Percentiles rank a stretch among this genome's conserved stretches.
Conservation (phyloP, 2,797 vertebrate species). For the Aphelocoma californica region DNA sequence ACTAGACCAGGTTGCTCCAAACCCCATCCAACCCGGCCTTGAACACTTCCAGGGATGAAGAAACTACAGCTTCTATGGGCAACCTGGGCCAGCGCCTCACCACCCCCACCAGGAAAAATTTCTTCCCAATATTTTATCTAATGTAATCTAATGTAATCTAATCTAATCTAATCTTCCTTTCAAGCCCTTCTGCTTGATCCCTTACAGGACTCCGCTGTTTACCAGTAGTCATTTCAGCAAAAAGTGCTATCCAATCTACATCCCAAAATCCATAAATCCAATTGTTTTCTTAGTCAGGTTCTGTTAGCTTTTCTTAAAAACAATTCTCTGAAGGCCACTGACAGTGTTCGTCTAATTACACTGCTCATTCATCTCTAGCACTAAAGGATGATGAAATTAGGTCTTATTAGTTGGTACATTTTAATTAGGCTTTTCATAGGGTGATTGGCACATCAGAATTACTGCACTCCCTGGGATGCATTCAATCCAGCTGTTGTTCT, state of each 20-base stretch:
- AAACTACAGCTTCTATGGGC: neutral
- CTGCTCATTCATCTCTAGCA: neutral
- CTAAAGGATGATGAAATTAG: constrained; percentile 23
- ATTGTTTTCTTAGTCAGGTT: neutral
- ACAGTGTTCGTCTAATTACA: neutral
- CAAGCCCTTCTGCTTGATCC: neutral
- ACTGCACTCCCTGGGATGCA: neutral
- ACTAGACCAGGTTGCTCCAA: accelerated
- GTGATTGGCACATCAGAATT: neutral
- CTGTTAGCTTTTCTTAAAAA: neutral
- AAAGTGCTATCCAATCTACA: neutral
- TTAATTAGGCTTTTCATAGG: neutral
- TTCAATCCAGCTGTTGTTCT: neutral
- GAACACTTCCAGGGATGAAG: neutral
- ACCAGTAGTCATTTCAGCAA: neutral
- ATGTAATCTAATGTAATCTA: neutral
- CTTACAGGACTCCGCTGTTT: neutral
- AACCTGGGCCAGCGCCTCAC: neutral
- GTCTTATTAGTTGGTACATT: neutral
- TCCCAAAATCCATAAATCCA: neutral
- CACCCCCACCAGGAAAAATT: neutral
- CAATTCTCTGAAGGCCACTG: neutral
- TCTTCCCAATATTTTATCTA: neutral
- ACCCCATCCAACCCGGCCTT: neutral
- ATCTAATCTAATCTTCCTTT: neutral